These are phyloP conservation scores for Sphecodes monilicornis DNA, from an alignment of 2,888 invertebrate species.

Conservation along the genomic window DNA sequence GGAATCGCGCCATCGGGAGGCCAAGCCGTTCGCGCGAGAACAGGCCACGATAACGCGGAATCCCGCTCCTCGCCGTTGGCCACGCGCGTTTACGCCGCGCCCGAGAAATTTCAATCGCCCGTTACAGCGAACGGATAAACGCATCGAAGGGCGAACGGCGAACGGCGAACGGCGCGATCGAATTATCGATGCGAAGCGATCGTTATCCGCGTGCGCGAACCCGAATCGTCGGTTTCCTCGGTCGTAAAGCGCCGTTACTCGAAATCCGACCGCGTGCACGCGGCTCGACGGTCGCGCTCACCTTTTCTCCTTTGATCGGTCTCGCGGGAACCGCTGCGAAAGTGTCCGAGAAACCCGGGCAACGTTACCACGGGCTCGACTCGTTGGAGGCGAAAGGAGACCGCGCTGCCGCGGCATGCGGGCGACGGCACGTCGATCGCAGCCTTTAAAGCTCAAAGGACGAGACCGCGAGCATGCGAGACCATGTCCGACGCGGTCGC, in stretches of 20 bases:
- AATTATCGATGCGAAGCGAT: conserved; percentile 72
- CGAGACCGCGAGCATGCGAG: background rate
- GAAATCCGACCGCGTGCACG: conserved; percentile 45
- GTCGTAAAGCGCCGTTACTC: conserved; percentile 56
- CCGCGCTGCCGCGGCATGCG: background rate
- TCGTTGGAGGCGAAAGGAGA: background rate
- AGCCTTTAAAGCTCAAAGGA: background rate
- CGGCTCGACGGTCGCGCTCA: conserved; percentile 4
- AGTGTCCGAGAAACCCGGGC: conserved; percentile 15
- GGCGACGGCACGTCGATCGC: conserved; percentile 23
- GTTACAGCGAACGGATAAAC: conserved; percentile 56
- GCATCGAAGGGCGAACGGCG: background rate
- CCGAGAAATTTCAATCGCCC: conserved; percentile 61
- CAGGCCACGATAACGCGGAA: background rate
- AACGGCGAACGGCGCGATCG: conserved; percentile 56
- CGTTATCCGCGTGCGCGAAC: conserved; percentile 62
- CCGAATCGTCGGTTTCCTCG: conserved; percentile 52
- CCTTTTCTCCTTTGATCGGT: too few species aligned
- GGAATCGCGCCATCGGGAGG: conserved; percentile 7
- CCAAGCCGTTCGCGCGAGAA: background rate
- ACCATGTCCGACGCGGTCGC: background rate
- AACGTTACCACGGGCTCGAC: background rate
- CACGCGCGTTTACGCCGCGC: conserved; percentile 23
- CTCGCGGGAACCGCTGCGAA: background rate
- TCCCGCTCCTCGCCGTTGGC: background rate